Evolutionary conservation across 2,888 invertebrate genomes (phyloP), one percentile per base, ranked within the genome.

Genomic region (Synergus umbraculus): DNA sequence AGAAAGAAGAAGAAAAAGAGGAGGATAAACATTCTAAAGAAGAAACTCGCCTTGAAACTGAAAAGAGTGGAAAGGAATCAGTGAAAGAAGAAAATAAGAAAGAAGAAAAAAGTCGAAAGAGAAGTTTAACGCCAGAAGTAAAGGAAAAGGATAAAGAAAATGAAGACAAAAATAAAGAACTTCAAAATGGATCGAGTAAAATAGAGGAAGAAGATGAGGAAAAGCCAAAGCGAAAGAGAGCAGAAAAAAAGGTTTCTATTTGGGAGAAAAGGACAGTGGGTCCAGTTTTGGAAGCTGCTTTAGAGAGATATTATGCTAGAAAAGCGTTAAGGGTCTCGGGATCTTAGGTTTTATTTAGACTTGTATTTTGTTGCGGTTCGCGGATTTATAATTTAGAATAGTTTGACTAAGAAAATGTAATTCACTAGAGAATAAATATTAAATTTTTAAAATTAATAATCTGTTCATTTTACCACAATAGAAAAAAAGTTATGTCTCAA

Each of bases 181-280:
- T 54, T 58, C 9, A 58, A 37, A 37, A 37, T 37, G 37, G 5
- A 5, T 37, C 5, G 4, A 37, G 37, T 37, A 29, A 18, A 10
- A 63, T 22, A 29, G 12, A 63, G 63, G 10, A 63, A 22, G 10
- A 69, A 76, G 77, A 54, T 60, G 60, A 80, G 44, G 78, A 84
- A 65, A 78, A 41, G 43, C 15, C 49, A 22, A 46, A 78, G 54
- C 22, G 18, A 64, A 54, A 41, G 81, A 73, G 76, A 76, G 64
- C 79, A 18, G 76, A 77, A 69, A 67, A 43, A 81, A 96, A 95
- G 93, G 92, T 94, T 81, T 95, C 95, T 89, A 95, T 97, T 87
- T 97, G 97, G 97, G 95, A 95, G 88, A 97, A 97, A 89, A 93
- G 97, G 86, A 97, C 97, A 44, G 95, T 97, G 18, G 97, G 97